These are phyloP conservation scores for Budorcas taxicolor DNA, from an alignment of 2,113 vertebrate species.

Conservation along the genomic window DNA sequence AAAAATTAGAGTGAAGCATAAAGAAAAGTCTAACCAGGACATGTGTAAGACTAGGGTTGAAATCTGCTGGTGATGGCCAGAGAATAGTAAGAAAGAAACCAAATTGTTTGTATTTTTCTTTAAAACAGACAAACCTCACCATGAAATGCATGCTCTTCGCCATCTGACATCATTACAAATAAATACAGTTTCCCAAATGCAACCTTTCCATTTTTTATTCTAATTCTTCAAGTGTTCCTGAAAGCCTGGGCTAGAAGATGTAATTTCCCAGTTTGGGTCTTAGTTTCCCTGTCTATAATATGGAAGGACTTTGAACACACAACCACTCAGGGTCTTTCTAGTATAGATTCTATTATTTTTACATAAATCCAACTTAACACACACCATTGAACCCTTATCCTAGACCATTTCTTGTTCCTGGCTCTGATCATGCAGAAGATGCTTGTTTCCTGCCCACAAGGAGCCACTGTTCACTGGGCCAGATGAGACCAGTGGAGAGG, in stretches of 20 bases:
- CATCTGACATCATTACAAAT: not conserved
- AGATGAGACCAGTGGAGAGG: not conserved
- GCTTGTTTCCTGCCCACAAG: not conserved
- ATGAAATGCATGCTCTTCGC: not conserved
- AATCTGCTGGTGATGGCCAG: not conserved
- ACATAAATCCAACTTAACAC: not conserved
- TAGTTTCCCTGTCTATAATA: not conserved
- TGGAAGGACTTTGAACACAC: not conserved
- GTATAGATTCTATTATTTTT: not conserved
- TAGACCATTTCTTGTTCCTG: fast-evolving
- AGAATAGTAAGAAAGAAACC: not conserved
- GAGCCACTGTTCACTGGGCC: not conserved
- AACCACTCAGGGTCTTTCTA: not conserved
- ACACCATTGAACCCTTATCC: not conserved
- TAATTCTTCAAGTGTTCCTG: not conserved
- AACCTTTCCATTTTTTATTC: not conserved
- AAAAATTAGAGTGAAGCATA: not conserved
- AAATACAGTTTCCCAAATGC: not conserved
- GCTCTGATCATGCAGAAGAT: too few relatives aligned
- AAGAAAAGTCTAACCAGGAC: not conserved
- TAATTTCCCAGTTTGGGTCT: not conserved
- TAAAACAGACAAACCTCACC: not conserved
- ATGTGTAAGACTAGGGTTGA: not conserved
- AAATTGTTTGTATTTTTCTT: not conserved
- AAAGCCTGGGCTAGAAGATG: not conserved